Evolutionary conservation across 2,797 vertebrate genomes (phyloP), one percentile per base, ranked within the genome.

Genomic region (Acrocephalus scirpaceus): DNA sequence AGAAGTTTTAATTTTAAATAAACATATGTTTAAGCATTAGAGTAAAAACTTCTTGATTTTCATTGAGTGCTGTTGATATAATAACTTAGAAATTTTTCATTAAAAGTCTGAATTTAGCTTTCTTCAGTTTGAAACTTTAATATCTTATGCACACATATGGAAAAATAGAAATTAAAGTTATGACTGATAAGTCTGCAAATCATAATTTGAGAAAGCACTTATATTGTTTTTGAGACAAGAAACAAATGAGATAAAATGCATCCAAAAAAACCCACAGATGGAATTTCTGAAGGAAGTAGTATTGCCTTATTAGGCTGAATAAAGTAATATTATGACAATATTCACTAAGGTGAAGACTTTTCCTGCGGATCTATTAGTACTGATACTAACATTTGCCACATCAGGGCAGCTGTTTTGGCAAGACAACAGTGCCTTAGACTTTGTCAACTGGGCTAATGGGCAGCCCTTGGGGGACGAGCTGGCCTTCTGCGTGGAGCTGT

Each of bases 391-490:
- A 58, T 87, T 89, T 93, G 25, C 27, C n/a, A 67, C 16, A 71
- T 22, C 48, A 96, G 94, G 92, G 45, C 64, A 85, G 86, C 84
- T 96, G 67, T 57, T 95, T 13, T 96, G 91, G 95, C 93, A 93
- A 45, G 94, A 95, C 86, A 93, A 77, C 54, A 94, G 61, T 18
- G 60, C 50, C 34, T 60, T 94, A 15, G 88, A 34, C 53, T 96
- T 96, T 54, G 84, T 95, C 48, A 96, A 83, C n/a, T 95, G 94
- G 96, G 81, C 4, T 7, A 81, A 95, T 5, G 88, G 61, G 32
- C 77, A 95, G 57, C 91, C 91, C n/a, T 65, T 1, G 0, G 72
- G n/a, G 50, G 57, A 85, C 0, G 38, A 71, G 45, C 69, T 71
- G 13, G 71, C 30, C 32, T 73, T 79, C 45, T 96, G 93, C 0